Base-by-base conservation (phyloP, 1,140 invertebrate species). In the Atopsyche davidsoni region DNA sequence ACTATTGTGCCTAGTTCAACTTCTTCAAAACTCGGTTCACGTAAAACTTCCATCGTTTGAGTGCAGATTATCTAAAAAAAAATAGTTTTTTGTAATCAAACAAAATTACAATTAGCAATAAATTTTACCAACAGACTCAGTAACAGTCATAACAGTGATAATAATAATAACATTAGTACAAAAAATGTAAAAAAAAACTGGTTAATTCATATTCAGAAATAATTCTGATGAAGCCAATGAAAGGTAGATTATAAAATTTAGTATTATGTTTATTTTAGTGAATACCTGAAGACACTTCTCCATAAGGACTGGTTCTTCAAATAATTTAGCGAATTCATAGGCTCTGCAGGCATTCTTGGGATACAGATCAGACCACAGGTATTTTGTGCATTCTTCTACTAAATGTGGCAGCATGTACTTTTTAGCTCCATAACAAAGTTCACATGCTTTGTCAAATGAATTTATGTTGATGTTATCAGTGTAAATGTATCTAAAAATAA, bases 341-440 rank as follows among this genome's bases (percentile, higher is more conserved):
- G 87, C 85, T 51, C 86, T 71, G 59, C 87, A 90, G 4, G 84
- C 87, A 69, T 89, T 90, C 53, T 81, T 82, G 0, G 85, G 79
- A 53, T 82, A 79, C 1, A 91, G 67, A 64, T 90, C 85, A 1
- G 80, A 82, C 83, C 85, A 88, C 21, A 91, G 69, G 64, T 82
- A 89, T 47, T 81, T 78, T 0, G 85, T 89, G 61, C 89, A 92
- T 59, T 86, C 78, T 49, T 87, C 81, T 0, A 89, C 84, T 3
- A 92, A 70, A 65, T 82, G 78, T 1, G 87, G 87, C 14, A 92
- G 62, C 83, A 91, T 87, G 59, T 91, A 92, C 59, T 92, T 92
- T 60, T 91, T 91, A 10, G 87, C 87, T 45, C 85, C 87, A 66
- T 90, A 89, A 64, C 86, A 91, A 10, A 91, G 67, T 57, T 91